Conservation (phyloP, 2,113 vertebrate genomes). For the Rhinichthys klamathensis region DNA sequence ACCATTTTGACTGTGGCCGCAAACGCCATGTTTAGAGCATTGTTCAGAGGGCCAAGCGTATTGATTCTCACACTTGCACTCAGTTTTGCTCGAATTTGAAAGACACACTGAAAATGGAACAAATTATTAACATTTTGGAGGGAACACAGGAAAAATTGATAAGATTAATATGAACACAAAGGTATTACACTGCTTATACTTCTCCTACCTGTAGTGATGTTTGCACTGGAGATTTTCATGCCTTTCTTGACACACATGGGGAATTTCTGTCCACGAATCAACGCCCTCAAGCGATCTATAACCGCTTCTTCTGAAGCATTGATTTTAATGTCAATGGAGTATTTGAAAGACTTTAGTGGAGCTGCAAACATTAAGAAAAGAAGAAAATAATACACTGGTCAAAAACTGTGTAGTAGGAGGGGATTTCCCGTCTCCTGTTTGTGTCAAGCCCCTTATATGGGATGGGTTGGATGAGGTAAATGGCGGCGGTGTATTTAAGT, state of each 20-base stretch:
- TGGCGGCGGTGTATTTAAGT: too few relatives aligned
- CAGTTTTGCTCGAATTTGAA: neutral
- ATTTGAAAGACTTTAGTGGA: neutral
- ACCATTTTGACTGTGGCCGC: neutral
- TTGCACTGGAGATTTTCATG: neutral
- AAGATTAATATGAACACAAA: neutral
- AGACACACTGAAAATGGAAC: neutral
- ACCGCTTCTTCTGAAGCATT: neutral
- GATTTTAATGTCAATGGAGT: neutral
- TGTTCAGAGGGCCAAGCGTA: neutral
- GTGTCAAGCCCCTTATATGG: too few relatives aligned
- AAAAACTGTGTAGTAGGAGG: neutral
- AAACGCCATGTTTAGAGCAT: neutral
- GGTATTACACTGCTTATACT: neutral
- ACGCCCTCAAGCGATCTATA: neutral
- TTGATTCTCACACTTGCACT: neutral
- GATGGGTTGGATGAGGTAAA: too few relatives aligned
- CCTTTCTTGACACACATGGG: neutral
- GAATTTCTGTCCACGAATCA: neutral
- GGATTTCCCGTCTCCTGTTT: too few relatives aligned
- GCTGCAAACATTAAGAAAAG: neutral
- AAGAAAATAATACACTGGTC: accelerated
- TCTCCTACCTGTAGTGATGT: neutral
- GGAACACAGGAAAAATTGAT: too few relatives aligned
- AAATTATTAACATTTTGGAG: too few relatives aligned